These are phyloP conservation scores for Phymanthus crucifer DNA, from an alignment of 92 coral and sea anemone genomes.

Conservation along the genomic window DNA sequence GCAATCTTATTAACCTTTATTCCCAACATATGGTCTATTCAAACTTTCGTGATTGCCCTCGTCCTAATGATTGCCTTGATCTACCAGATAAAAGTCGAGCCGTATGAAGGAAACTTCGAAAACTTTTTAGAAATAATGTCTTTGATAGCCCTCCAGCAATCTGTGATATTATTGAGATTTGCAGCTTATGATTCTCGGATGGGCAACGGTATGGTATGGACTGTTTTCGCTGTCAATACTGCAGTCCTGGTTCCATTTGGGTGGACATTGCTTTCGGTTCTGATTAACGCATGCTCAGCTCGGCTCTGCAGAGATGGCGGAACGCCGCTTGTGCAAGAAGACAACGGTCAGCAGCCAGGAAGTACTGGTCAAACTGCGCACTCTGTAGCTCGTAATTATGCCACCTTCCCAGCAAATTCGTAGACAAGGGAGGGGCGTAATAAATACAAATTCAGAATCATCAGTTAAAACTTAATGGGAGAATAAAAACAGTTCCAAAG, in stretches of 20 bases:
- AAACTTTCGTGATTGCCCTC: conserved; percentile 51
- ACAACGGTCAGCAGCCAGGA: not conserved
- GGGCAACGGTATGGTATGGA: conserved; percentile 25
- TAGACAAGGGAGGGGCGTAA: too few species aligned
- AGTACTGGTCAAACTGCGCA: not conserved
- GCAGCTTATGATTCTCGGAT: conserved; percentile 27
- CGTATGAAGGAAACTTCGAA: conserved; percentile 44
- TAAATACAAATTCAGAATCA: too few species aligned
- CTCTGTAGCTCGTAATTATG: too few species aligned
- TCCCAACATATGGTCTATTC: conserved; percentile 53
- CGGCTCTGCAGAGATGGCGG: not conserved
- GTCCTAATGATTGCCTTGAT: conserved; percentile 40
- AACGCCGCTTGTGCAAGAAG: not conserved
- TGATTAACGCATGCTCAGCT: not conserved
- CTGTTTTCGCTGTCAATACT: conserved; percentile 27
- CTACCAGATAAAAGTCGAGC: conserved; percentile 48
- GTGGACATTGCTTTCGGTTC: not conserved
- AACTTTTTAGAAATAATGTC: conserved; percentile 45
- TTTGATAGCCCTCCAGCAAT: conserved; percentile 51
- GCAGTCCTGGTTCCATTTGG: conserved; percentile 3
- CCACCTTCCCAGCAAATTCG: too few species aligned
- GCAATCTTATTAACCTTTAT: conserved; percentile 63
- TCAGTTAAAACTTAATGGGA: too few species aligned
- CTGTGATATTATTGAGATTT: conserved; percentile 48
- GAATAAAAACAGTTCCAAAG: too few species aligned